These are phyloP conservation scores for Paramacrobiotus metropolitanus DNA, from an alignment of 1,140 invertebrate genomes.

Conservation along the genomic window DNA sequence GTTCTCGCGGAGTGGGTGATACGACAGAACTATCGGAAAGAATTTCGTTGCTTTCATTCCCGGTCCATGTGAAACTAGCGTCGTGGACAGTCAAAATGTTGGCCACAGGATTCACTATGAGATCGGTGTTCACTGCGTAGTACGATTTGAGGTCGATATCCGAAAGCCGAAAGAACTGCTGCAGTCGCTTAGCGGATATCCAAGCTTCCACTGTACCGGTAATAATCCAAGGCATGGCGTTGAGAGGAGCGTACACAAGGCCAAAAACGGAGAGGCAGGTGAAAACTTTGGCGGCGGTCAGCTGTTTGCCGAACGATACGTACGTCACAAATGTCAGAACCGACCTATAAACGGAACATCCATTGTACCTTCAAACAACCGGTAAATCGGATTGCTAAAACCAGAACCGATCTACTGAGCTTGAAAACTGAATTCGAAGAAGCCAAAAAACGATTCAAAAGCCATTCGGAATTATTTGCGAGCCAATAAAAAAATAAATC, in stretches of 20 bases:
- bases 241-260: slow-evolving; percentile 82
- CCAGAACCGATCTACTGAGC: too few species aligned
- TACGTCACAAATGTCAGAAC: slow-evolving; percentile 73
- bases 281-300: slow-evolving; percentile 72
- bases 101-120: slow-evolving; percentile 5
- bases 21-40: neutral
- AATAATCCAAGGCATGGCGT: slow-evolving; percentile 93
- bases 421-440: too few species aligned
- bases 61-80: neutral
- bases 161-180: slow-evolving; percentile 21
- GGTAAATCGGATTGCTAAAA: too few species aligned
- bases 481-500: too few species aligned
- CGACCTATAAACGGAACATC: slow-evolving; percentile 43
- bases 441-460: too few species aligned
- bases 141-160: slow-evolving; percentile 12
- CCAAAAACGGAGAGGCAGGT: slow-evolving; percentile 80
- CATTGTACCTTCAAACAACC: too few species aligned
- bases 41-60: neutral
- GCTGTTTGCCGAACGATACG: slow-evolving; percentile 42
- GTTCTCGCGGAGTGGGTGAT: neutral
- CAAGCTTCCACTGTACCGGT: slow-evolving; percentile 81
- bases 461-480: too few species aligned
- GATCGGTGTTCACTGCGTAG: slow-evolving; percentile 13
- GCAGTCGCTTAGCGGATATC: slow-evolving; percentile 26
- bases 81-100: neutral